Percentiles rank a stretch among this genome's conserved stretches.
phyloP scores from a whole-genome alignment of 2,113 vertebrate species.

The Polyodon spathula region DNA sequence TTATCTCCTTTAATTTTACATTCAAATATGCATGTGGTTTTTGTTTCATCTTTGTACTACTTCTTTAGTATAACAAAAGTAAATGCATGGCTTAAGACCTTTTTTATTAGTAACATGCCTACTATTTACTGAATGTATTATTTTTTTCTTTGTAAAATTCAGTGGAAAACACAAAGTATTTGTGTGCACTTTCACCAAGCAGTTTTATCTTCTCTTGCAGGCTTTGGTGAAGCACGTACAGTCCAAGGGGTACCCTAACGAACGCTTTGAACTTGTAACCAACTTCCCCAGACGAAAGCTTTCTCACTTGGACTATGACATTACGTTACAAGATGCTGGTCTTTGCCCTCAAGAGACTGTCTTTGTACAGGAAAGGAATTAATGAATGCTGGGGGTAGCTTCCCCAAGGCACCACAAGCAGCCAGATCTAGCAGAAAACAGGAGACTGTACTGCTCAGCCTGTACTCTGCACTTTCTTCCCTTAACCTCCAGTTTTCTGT shows the following conservation, averaged over 20 bases:
- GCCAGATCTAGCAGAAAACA: background rate
- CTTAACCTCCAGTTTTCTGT: background rate
- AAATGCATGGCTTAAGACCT: no score
- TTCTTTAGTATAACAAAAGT: no score
- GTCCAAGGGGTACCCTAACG: constrained; percentile 92
- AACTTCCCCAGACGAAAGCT: constrained; percentile 96
- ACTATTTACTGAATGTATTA: no score
- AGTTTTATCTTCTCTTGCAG: constrained; percentile 40
- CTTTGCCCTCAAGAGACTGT: constrained; percentile 99
- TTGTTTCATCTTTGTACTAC: no score
- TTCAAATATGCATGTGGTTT: no score
- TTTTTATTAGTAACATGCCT: no score
- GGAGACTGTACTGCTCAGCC: background rate
- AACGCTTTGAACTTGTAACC: constrained; percentile 97
- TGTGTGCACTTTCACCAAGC: background rate
- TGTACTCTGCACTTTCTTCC: background rate
- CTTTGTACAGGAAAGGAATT: constrained; percentile 99
- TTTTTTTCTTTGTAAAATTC: no score
- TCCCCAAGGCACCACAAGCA: background rate
- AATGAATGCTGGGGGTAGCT: constrained; percentile 30
- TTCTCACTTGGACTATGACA: constrained; percentile 97
- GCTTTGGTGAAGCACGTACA: constrained; percentile 91
- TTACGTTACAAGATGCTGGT: constrained; percentile 93
- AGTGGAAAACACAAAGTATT: no score
- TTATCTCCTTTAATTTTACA: no score